These are phyloP conservation scores for Troglohyphantes excavatus DNA, from an alignment of 2,888 invertebrate genomes.

Conservation along the genomic window DNA sequence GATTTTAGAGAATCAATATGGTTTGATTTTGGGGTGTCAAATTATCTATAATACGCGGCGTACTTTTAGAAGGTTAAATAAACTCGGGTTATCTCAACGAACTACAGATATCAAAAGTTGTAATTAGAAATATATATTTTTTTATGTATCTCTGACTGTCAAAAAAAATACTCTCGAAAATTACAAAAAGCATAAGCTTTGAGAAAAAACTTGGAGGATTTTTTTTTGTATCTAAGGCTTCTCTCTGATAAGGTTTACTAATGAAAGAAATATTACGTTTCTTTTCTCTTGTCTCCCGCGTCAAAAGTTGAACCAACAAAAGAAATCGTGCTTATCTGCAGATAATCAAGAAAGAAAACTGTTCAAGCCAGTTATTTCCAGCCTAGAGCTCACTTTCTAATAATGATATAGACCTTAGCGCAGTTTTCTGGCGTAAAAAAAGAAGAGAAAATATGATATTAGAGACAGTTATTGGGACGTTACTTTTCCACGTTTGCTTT, in stretches of 20 bases:
- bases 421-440: neutral
- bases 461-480: neutral
- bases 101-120: too few relatives aligned
- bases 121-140: too few relatives aligned
- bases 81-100: too few relatives aligned
- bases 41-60: too few relatives aligned
- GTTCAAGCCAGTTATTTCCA: neutral
- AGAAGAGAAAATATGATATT: neutral
- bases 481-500: neutral
- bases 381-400: neutral
- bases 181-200: neutral
- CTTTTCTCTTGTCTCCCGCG: slow-evolving; percentile 2
- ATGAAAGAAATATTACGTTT: slow-evolving; percentile 5
- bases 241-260: neutral
- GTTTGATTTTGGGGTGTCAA: too few relatives aligned
- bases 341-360: slow-evolving; percentile 8
- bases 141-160: too few relatives aligned
- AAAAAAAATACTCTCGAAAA: neutral
- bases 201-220: neutral
- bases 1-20: too few relatives aligned
- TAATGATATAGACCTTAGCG: neutral
- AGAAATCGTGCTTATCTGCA: neutral
- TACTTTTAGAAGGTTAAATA: too few relatives aligned
- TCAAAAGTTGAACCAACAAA: slow-evolving; percentile 9
- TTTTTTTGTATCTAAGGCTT: neutral